Evolutionary conservation across 2,113 vertebrate species (phyloP).

Genomic region (Epinephelus moara): DNA sequence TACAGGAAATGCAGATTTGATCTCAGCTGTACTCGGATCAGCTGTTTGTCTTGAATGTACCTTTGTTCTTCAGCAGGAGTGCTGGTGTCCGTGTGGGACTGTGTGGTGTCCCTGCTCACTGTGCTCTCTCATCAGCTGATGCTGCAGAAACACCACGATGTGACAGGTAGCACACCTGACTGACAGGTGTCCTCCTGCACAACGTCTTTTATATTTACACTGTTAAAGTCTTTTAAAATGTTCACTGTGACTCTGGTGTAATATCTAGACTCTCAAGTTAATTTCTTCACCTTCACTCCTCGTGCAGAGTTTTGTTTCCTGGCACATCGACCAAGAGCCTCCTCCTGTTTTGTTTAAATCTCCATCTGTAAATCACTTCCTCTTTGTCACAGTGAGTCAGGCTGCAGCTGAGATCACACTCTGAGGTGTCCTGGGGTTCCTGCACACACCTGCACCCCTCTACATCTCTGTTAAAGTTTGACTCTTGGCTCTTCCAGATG

Average conservation of each 20-base stretch:
- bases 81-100: conserved; percentile 19
- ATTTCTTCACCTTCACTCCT: not conserved
- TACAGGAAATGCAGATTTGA: not conserved
- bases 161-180: conserved; percentile 27
- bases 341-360: not conserved
- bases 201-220: too few species aligned
- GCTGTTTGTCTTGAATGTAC: not conserved
- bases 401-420: not conserved
- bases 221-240: too few species aligned
- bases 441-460: not conserved
- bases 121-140: conserved; percentile 6
- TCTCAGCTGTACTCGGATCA: not conserved
- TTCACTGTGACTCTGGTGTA: too few species aligned
- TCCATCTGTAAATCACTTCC: not conserved
- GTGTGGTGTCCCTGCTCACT: not conserved
- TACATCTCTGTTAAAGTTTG: not conserved
- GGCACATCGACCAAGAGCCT: not conserved
- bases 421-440: not conserved
- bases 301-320: not conserved
- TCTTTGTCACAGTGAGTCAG: not conserved
- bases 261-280: too few species aligned
- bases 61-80: conserved; percentile 18
- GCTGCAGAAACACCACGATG: not conserved
- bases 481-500: conserved; percentile 62
- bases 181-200: not conserved